Percentiles rank a stretch among this genome's conserved stretches.
phyloP scores from a whole-genome alignment of 2,797 vertebrate genomes.

The Chaunax sp. region DNA sequence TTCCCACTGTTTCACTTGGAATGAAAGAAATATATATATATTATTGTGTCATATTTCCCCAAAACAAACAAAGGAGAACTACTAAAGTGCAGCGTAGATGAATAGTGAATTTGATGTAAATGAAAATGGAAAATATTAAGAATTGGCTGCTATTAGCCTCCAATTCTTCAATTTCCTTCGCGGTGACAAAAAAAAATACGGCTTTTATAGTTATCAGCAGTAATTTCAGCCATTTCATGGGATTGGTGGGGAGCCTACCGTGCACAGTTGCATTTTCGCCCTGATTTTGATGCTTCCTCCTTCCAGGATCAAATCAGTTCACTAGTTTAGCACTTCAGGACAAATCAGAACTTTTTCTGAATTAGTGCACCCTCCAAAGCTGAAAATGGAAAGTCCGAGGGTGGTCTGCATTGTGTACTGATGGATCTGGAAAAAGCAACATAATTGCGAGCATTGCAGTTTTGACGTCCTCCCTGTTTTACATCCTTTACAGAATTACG shows the following conservation, averaged over 20 bases:
- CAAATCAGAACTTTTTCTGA: slow-evolving; percentile 65
- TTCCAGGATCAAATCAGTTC: slow-evolving; percentile 73
- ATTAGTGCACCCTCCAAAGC: slow-evolving; percentile 52
- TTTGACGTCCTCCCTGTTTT: slow-evolving; percentile 65
- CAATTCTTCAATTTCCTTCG: slow-evolving; percentile 46
- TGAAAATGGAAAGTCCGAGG: slow-evolving; percentile 69
- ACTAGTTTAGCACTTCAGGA: slow-evolving; percentile 62
- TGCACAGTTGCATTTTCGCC: slow-evolving; percentile 54
- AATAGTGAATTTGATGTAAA: slow-evolving; percentile 69
- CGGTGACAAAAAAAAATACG: slow-evolving; percentile 57
- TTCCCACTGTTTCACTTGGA: slow-evolving; percentile 10
- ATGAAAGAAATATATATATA: slow-evolving; percentile 20
- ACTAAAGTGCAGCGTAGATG: slow-evolving; percentile 64
- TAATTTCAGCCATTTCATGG: slow-evolving; percentile 62
- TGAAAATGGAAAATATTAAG: slow-evolving; percentile 73
- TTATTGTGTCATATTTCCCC: slow-evolving; percentile 52
- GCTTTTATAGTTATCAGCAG: slow-evolving; percentile 69
- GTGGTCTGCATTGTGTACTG: slow-evolving; percentile 65
- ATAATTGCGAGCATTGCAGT: slow-evolving; percentile 72
- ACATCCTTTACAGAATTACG: slow-evolving; percentile 69
- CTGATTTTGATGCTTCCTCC: slow-evolving; percentile 66
- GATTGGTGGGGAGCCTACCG: slow-evolving; percentile 51
- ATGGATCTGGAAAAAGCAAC: slow-evolving; percentile 59
- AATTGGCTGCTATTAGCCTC: slow-evolving; percentile 59
- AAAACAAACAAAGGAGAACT: slow-evolving; percentile 59